A percentile compares a stretch with the other conserved stretches of the same genome.
Conservation (phyloP, 2,888 invertebrate species). For the Odontomyia ornata region DNA sequence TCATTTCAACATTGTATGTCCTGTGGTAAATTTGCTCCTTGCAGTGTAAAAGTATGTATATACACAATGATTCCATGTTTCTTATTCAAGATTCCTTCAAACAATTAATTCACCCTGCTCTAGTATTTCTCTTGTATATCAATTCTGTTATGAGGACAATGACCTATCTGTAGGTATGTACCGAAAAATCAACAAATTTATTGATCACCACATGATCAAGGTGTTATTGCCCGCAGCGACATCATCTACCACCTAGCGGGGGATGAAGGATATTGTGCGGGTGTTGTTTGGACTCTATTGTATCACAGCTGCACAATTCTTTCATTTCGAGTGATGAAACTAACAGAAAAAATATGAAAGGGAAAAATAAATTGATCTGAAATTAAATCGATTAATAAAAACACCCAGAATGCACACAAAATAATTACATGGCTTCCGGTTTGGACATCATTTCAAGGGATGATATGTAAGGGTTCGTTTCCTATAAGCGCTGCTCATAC, state of each 20-base stretch:
- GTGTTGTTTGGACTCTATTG: slow-evolving; percentile 23
- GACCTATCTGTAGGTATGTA: slow-evolving; percentile 29
- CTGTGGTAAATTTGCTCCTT: no score
- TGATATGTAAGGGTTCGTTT: slow-evolving; percentile 46
- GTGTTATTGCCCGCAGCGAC: slow-evolving; percentile 41
- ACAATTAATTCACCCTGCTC: background rate
- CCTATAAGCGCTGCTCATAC: background rate
- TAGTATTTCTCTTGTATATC: background rate
- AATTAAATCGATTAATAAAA: slow-evolving; percentile 51
- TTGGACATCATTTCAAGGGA: slow-evolving; percentile 42
- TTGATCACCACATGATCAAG: slow-evolving; percentile 39
- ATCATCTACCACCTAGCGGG: slow-evolving; percentile 32
- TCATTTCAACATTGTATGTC: no score
- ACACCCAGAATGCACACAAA: slow-evolving; percentile 48
- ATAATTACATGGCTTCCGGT: slow-evolving; percentile 51
- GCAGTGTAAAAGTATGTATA: no score
- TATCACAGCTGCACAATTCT: slow-evolving; percentile 38
- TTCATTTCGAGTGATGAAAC: slow-evolving; percentile 14
- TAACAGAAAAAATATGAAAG: background rate
- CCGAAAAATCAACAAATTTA: slow-evolving; percentile 28
- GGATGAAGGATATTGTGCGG: slow-evolving; percentile 34
- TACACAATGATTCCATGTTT: no score
- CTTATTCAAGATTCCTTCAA: background rate
- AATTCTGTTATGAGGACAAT: background rate
- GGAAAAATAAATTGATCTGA: slow-evolving; percentile 42